Evolutionary conservation across 2,797 vertebrate species (phyloP).

Genomic region (Notolepis coatsorum): DNA sequence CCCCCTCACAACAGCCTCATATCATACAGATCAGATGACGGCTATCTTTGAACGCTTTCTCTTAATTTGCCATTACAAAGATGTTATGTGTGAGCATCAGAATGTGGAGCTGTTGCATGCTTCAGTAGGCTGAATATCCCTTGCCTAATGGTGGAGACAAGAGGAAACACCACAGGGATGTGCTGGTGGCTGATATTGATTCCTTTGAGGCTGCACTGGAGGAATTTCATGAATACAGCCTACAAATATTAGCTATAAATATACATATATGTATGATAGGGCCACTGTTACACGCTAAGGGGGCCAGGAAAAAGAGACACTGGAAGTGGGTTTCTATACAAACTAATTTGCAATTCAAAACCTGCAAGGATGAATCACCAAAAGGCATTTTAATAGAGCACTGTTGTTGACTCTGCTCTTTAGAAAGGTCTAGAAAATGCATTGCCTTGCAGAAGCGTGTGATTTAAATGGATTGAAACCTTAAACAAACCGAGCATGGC

Average conservation of each 20-base stretch:
- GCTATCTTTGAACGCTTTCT: conserved; percentile 6
- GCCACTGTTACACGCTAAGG: conserved; percentile 32
- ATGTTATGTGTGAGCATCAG: neutral
- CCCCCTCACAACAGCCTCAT: too few relatives aligned
- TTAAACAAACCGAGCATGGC: conserved; percentile 66
- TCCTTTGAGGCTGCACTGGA: neutral
- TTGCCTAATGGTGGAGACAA: neutral
- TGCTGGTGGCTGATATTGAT: conserved; percentile 17
- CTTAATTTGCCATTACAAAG: neutral
- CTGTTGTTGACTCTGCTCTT: conserved; percentile 72
- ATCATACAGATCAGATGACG: conserved; percentile 7
- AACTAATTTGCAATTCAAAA: conserved; percentile 73
- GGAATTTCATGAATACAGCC: conserved; percentile 4
- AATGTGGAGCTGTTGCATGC: neutral
- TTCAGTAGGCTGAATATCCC: neutral
- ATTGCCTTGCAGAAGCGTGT: conserved; percentile 61
- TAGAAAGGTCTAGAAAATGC: conserved; percentile 63
- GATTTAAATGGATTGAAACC: conserved; percentile 71
- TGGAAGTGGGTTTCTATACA: conserved; percentile 40
- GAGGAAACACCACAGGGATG: neutral
- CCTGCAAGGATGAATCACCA: conserved; percentile 58
- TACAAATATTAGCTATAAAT: conserved; percentile 2
- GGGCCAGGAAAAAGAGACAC: conserved; percentile 15
- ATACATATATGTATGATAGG: conserved; percentile 23
- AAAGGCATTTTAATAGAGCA: conserved; percentile 71